phyloP scores from a whole-genome alignment of 2,888 invertebrate genomes.

The Micoletzkya japonica region DNA sequence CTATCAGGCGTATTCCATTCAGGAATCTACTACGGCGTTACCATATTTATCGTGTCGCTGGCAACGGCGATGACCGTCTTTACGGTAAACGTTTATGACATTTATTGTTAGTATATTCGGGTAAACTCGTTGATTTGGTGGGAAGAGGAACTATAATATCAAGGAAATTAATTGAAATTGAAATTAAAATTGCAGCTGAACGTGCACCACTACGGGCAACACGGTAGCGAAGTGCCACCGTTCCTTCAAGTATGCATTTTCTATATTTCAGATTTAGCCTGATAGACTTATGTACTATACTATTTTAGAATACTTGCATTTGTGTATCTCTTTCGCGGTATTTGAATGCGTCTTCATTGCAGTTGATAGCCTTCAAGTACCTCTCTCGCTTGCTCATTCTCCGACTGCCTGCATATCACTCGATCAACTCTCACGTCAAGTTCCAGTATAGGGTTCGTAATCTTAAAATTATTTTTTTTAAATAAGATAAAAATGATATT shows the following conservation, averaged over 20 bases:
- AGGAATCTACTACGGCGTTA: conserved; percentile 71
- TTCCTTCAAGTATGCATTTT: conserved; percentile 36
- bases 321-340: too few species aligned
- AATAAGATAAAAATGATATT: background rate
- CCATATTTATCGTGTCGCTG: conserved; percentile 69
- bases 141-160: too few species aligned
- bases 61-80: conserved; percentile 75
- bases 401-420: conserved; percentile 55
- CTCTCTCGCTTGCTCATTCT: conserved; percentile 54
- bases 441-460: conserved; percentile 48
- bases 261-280: too few species aligned
- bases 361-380: conserved; percentile 56
- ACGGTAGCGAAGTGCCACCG: conserved; percentile 59
- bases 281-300: too few species aligned
- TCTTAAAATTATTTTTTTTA: background rate
- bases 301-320: too few species aligned
- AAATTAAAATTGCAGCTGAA: conserved; percentile 69
- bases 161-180: background rate
- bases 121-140: too few species aligned
- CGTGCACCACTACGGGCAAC: conserved; percentile 70
- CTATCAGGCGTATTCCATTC: conserved; percentile 29
- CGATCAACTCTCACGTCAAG: conserved; percentile 59
- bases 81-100: conserved; percentile 66
- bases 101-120: too few species aligned
- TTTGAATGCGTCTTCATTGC: too few species aligned